Conservation (phyloP, 2,797 vertebrate species). For the Pempheris klunzingeri region DNA sequence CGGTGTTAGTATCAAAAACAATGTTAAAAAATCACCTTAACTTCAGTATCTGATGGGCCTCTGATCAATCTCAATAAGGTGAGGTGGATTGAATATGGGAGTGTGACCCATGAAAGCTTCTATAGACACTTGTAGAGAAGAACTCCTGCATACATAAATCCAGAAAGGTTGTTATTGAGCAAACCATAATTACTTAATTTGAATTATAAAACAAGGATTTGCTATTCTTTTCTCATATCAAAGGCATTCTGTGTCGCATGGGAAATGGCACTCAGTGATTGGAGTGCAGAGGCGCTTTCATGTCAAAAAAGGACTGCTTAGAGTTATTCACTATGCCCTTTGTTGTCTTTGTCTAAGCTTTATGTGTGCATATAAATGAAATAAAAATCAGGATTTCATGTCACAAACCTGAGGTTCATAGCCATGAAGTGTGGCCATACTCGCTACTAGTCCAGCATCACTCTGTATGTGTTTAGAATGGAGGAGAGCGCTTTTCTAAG, state of each 20-base stretch:
- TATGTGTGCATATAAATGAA: slow-evolving; percentile 37
- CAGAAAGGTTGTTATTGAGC: slow-evolving; percentile 33
- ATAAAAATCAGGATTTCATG: background rate
- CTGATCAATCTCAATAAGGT: slow-evolving; percentile 21
- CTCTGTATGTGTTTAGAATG: background rate
- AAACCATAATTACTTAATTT: slow-evolving; percentile 59
- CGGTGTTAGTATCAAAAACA: slow-evolving; percentile 14
- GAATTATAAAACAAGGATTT: slow-evolving; percentile 56
- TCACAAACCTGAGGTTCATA: slow-evolving; percentile 1
- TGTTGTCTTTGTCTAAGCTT: slow-evolving; percentile 31
- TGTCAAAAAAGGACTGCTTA: slow-evolving; percentile 22
- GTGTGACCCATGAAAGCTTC: slow-evolving; percentile 16
- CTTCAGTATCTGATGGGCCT: slow-evolving; percentile 30
- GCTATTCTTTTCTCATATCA: slow-evolving; percentile 46
- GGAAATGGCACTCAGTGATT: slow-evolving; percentile 21
- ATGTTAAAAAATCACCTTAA: slow-evolving; percentile 26
- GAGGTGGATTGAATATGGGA: slow-evolving; percentile 24
- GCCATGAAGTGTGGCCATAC: background rate
- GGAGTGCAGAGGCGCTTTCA: slow-evolving; percentile 32
- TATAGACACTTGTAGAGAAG: slow-evolving; percentile 25
- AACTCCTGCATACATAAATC: slow-evolving; percentile 13
- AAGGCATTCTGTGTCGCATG: slow-evolving; percentile 38
- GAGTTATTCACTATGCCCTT: slow-evolving; percentile 44
- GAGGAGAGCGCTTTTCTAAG: background rate
- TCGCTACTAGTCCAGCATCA: background rate